These are phyloP conservation scores for Aeoliscus strigatus DNA, from an alignment of 2,797 vertebrate species.

Conservation along the genomic window DNA sequence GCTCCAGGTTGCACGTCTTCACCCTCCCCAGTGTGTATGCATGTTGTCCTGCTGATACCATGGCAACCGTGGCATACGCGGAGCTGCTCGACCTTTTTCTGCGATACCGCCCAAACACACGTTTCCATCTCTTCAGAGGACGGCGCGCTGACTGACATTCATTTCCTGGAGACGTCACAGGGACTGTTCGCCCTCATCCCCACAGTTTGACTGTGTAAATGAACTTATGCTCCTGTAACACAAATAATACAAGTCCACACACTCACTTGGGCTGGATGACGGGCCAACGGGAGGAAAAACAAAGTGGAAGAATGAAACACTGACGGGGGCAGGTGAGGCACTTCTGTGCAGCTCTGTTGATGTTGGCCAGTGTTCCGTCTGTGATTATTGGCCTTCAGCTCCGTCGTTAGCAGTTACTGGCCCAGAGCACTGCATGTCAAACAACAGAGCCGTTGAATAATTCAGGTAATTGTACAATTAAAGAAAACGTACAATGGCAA, in stretches of 20 bases:
- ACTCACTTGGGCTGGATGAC: constrained; percentile 19
- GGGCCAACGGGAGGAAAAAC: constrained; percentile 30
- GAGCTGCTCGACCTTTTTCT: constrained; percentile 21
- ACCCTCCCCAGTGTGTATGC: constrained; percentile 62
- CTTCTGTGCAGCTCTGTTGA: constrained; percentile 9
- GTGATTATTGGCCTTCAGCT: constrained; percentile 5
- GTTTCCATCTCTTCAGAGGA: too few relatives aligned
- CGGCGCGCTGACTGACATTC: too few relatives aligned
- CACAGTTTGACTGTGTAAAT: too few relatives aligned
- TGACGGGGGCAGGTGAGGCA: constrained; percentile 14
- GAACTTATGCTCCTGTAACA: too few relatives aligned
- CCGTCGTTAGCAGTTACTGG: constrained; percentile 23
- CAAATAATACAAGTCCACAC: constrained; percentile 3
- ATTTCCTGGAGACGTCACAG: too few relatives aligned
- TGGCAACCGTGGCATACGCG: constrained; percentile 43
- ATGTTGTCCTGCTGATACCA: constrained; percentile 61
- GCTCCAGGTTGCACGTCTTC: constrained; percentile 41
- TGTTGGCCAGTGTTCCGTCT: constrained; percentile 14
- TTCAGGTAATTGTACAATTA: not conserved
- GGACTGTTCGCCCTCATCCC: too few relatives aligned
- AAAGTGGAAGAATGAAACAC: constrained; percentile 24
- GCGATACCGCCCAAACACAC: constrained; percentile 21
- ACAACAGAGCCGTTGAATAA: constrained; percentile 3
- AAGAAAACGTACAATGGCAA: too few relatives aligned
- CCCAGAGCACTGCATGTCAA: constrained; percentile 1